Evolutionary conservation across 37 sponge, comb jelly and placozoan species (phyloP), one percentile per base, ranked within the genome.

Genomic region (Dysidea cf. avara): DNA sequence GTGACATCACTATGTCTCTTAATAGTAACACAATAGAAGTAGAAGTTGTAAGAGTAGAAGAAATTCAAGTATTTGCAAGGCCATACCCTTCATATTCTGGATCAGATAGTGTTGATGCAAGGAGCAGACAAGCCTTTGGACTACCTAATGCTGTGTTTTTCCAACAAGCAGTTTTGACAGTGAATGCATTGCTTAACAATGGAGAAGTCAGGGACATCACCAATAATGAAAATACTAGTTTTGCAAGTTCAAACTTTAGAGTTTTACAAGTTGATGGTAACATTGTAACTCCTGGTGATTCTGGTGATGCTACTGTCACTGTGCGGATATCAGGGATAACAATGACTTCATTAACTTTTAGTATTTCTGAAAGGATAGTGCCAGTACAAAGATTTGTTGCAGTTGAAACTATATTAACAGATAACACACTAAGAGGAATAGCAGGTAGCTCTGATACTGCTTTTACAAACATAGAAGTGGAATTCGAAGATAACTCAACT

Each of bases 121-220:
- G 49, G 9, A 20, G 49, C 28, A 54, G 51, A 16, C 53, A 38
- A 32, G 39, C 14, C 9, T 2, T 20, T 24, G n/a, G n/a, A n/a
- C n/a, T n/a, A n/a, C n/a, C n/a, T n/a, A 52, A 52, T 18, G 72
- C 78, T 7, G 4, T 31, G 7, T 5, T 24, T 7, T 85, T 73
- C 61, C 86, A 85, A 50, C 35, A 72, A 21, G 72, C 66, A 2
- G 54, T 79, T 30, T 55, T 85, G 7, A 53, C 32, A 18, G 54
- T 78, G 22, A 66, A 26, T 33, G 86, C 86, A 38, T n/a, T 49
- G 21, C 72, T 78, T 3, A 69, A 59, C 1, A 62, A 78, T 73
- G 69, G 74, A 9, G 49, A 17, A 5, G 62, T 14, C 0, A 14
- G 63, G 28, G 79, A 78, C 39, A 24, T 85, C 56, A 74, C 79